Evolutionary conservation across 2,888 invertebrate species (phyloP), one percentile per base, ranked within the genome.

Genomic region (Dioctria rufipes): DNA sequence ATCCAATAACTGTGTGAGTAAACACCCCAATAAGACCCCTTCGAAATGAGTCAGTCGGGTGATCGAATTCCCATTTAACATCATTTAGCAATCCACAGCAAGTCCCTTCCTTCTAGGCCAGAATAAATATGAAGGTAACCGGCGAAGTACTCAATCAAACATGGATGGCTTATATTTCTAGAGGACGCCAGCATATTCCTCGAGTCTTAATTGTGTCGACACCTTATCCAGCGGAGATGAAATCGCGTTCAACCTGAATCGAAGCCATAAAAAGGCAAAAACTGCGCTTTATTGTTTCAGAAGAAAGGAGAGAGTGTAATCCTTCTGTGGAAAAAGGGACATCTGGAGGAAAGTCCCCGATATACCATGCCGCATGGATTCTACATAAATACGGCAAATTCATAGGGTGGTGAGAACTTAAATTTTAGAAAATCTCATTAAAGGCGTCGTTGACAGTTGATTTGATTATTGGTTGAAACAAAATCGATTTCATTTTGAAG

Each of bases 21-120:
- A 69, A 69, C 77, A 77, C 13, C 63, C 51, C 67, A 46, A 40
- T 46, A 80, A 61, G 71, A 42, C 58, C 49, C 58, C 67, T 51
- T 8, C 63, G 40, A 43, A 67, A 69, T 49, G 67, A 67, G 63
- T 60, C n/a, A 9, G 73, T 75, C 73, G 77, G 58, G 60, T 69
- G 80, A 80, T 80, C 60, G 80, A 80, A 80, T 80, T 80, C 80
- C 80, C 80, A 80, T 80, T 80, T 80, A 80, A 71, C 80, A 71
- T 60, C 61, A 69, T 71, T 80, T 69, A 80, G 43, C 80, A 67
- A 80, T 61, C 61, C 80, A 37, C 58, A 80, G 61, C 58, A 25
- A 13, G 25, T 11, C 61, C 60, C 61, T 58, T 80, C 37, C 46
- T 13, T 37, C 60, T 43, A 37, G 51, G 9, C 13, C 11, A 43